These are phyloP conservation scores for Falcaria lacertinaria DNA, from an alignment of 2,888 invertebrate species.

Conservation along the genomic window DNA sequence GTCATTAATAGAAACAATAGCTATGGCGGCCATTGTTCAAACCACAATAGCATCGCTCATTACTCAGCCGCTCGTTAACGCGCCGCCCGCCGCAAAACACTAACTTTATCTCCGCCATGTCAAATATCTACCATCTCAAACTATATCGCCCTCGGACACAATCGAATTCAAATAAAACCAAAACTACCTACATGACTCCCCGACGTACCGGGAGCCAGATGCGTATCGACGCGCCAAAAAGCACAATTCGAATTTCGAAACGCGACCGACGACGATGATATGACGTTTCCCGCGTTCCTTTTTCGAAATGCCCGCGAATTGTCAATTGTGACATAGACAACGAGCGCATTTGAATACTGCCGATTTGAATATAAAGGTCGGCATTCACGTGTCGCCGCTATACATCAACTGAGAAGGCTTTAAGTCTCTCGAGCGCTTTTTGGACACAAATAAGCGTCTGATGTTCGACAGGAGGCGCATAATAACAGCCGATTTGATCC, in stretches of 20 bases:
- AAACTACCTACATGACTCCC: slow-evolving; percentile 43
- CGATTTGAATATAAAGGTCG: slow-evolving; percentile 79
- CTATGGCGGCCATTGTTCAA: slow-evolving; percentile 68
- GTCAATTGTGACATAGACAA: slow-evolving; percentile 74
- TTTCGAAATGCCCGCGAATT: slow-evolving; percentile 72
- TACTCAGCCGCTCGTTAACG: slow-evolving; percentile 76
- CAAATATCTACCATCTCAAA: slow-evolving; percentile 73
- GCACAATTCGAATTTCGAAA: slow-evolving; percentile 42
- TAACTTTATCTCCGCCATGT: slow-evolving; percentile 74
- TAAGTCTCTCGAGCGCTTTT: slow-evolving; percentile 76
- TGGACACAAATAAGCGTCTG: slow-evolving; percentile 76
- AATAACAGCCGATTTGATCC: slow-evolving; percentile 50
- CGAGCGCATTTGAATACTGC: slow-evolving; percentile 69
- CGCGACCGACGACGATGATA: slow-evolving; percentile 40
- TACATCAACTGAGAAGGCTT: slow-evolving; percentile 71
- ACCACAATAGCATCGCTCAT: slow-evolving; percentile 72
- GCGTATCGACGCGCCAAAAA: slow-evolving; percentile 71
- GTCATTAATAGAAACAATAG: slow-evolving; percentile 75
- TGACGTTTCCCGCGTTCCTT: slow-evolving; percentile 72
- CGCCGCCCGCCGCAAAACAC: slow-evolving; percentile 65
- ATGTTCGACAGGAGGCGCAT: slow-evolving; percentile 62
- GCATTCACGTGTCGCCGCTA: slow-evolving; percentile 69
- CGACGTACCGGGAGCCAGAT: slow-evolving; percentile 61
- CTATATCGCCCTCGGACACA: slow-evolving; percentile 66
- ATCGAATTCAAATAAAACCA: slow-evolving; percentile 63